phyloP scores from a whole-genome alignment of 2,113 vertebrate species.

The Apteryx owenii region DNA sequence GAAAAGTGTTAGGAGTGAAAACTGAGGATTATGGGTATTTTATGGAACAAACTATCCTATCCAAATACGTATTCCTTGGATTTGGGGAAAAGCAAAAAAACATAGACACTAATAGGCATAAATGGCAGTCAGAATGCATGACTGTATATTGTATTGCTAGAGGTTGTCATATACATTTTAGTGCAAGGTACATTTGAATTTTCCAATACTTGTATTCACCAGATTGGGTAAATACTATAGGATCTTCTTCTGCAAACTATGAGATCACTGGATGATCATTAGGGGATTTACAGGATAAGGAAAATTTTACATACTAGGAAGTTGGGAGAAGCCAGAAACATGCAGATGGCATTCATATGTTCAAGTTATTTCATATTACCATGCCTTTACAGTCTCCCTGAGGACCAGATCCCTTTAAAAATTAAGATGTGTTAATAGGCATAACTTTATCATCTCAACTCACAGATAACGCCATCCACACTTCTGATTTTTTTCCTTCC shows the following conservation, averaged over 20 bases:
- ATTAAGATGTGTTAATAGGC: background rate
- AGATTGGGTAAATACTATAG: background rate
- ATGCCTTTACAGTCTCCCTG: background rate
- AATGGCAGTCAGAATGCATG: background rate
- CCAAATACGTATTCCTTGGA: background rate
- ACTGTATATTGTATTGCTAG: background rate
- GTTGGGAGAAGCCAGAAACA: fast-evolving
- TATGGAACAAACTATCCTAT: background rate
- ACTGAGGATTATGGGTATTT: background rate
- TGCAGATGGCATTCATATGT: background rate
- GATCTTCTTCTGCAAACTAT: background rate
- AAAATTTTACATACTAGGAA: background rate
- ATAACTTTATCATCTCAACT: background rate
- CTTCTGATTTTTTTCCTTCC: background rate
- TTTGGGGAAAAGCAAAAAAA: background rate
- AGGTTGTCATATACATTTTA: background rate
- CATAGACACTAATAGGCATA: background rate
- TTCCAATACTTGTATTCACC: background rate
- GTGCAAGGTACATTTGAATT: background rate
- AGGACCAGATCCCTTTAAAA: background rate
- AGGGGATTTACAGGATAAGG: background rate
- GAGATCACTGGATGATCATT: background rate
- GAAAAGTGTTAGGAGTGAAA: background rate
- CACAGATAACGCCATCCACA: background rate
- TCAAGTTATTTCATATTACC: background rate